A percentile compares a stretch with the other conserved stretches of the same genome.
These are phyloP conservation scores for Cyanoderma ruficeps DNA, from an alignment of 2,113 vertebrate genomes.

Conservation along the genomic window DNA sequence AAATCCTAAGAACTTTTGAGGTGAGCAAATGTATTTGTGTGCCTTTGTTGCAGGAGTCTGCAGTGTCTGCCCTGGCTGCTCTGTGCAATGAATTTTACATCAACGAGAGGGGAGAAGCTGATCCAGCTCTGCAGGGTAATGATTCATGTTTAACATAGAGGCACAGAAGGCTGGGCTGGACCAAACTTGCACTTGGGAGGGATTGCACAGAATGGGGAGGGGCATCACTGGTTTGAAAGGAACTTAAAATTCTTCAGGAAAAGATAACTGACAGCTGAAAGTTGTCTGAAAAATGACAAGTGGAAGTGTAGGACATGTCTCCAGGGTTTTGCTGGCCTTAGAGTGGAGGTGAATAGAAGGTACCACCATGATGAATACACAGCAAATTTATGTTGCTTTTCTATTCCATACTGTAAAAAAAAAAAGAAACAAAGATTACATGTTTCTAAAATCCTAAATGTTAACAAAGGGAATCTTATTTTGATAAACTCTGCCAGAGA, in stretches of 20 bases:
- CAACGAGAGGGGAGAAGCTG: slow-evolving; percentile 67
- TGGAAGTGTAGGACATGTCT: neutral
- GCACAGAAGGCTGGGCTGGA: slow-evolving; percentile 10
- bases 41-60: slow-evolving; percentile 74
- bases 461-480: neutral
- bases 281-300: neutral
- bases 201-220: neutral
- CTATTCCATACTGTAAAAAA: neutral
- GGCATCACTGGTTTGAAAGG: neutral
- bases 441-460: neutral
- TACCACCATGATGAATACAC: neutral
- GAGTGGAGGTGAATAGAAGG: neutral
- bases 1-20: neutral
- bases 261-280: neutral
- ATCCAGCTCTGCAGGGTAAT: slow-evolving; percentile 81
- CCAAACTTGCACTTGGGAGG: neutral
- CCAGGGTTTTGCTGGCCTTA: neutral
- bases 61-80: slow-evolving; percentile 81
- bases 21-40: neutral
- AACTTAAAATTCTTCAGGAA: neutral
- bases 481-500: neutral
- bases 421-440: neutral
- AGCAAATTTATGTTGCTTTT: neutral
- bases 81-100: slow-evolving; percentile 85
- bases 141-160: slow-evolving; percentile 5